Conservation (phyloP, 2,888 invertebrate species). For the Melipona beecheii region DNA sequence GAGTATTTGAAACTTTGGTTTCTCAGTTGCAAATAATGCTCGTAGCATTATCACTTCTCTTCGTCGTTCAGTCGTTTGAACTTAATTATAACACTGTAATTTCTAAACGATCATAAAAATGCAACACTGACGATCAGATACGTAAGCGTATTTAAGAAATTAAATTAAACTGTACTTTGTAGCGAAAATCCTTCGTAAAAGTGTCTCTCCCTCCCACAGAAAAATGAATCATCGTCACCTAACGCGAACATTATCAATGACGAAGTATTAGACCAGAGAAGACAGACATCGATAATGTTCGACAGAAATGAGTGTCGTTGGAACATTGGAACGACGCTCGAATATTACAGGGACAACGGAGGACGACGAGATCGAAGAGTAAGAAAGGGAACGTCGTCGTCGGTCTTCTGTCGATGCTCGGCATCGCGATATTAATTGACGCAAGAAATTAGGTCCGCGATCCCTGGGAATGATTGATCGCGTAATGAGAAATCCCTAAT, state of each 20-base stretch:
- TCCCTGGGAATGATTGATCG: slow-evolving; percentile 82
- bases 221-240: not conserved
- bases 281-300: not conserved
- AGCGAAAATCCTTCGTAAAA: too few relatives aligned
- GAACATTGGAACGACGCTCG: slow-evolving; percentile 17
- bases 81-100: too few relatives aligned
- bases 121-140: too few relatives aligned
- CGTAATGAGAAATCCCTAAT: slow-evolving; percentile 83
- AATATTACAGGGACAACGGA: slow-evolving; percentile 60
- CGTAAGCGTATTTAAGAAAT: too few relatives aligned
- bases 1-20: too few relatives aligned
- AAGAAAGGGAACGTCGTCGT: slow-evolving; percentile 56
- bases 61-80: too few relatives aligned
- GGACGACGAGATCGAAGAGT: slow-evolving; percentile 54
- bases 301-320: slow-evolving; percentile 31
- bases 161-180: too few relatives aligned
- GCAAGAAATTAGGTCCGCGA: slow-evolving; percentile 81
- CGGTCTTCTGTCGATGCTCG: slow-evolving; percentile 67
- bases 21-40: too few relatives aligned
- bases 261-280: not conserved
- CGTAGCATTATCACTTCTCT: too few relatives aligned
- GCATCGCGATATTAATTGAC: slow-evolving; percentile 81
- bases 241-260: not conserved
- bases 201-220: too few relatives aligned
- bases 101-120: too few relatives aligned